Conservation (phyloP, 2,888 invertebrate genomes). For the Amphimallon solstitiale region DNA sequence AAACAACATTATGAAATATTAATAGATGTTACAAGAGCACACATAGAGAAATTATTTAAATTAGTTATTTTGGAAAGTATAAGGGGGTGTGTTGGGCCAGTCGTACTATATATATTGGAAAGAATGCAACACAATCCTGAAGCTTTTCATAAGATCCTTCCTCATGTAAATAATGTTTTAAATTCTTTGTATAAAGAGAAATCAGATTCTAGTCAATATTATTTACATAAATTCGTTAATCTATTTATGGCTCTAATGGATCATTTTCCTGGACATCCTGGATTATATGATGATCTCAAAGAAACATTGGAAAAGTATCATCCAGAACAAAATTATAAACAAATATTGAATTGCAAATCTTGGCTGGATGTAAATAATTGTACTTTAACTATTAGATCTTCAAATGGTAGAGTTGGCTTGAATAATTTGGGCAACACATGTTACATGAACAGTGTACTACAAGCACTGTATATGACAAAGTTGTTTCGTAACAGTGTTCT, state of each 20-base stretch:
- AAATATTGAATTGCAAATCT: slow-evolving; percentile 56
- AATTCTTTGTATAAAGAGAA: slow-evolving; percentile 68
- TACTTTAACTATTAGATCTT: slow-evolving; percentile 49
- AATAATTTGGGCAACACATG: slow-evolving; percentile 89
- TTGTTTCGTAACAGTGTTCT: slow-evolving; percentile 79
- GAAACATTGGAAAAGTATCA: slow-evolving; percentile 56
- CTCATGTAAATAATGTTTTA: slow-evolving; percentile 66
- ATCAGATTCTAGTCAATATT: slow-evolving; percentile 62
- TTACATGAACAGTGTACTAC: slow-evolving; percentile 89
- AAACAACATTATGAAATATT: slow-evolving; percentile 63
- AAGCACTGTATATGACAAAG: slow-evolving; percentile 84
- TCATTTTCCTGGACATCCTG: slow-evolving; percentile 63
- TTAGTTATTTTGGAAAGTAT: slow-evolving; percentile 67
- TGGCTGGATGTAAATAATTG: slow-evolving; percentile 58
- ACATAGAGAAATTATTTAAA: slow-evolving; percentile 69
- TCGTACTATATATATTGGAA: slow-evolving; percentile 73
- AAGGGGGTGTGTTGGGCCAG: slow-evolving; percentile 69
- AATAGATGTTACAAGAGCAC: slow-evolving; percentile 70
- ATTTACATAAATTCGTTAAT: slow-evolving; percentile 71
- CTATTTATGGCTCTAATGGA: slow-evolving; percentile 66
- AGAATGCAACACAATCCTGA: slow-evolving; percentile 70
- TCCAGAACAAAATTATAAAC: slow-evolving; percentile 52
- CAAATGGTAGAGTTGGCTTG: slow-evolving; percentile 74
- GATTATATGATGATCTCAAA: slow-evolving; percentile 57
- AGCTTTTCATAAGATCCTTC: slow-evolving; percentile 70